Evolutionary conservation across 2,113 vertebrate genomes (phyloP).

Genomic region (Myotis yumanensis): DNA sequence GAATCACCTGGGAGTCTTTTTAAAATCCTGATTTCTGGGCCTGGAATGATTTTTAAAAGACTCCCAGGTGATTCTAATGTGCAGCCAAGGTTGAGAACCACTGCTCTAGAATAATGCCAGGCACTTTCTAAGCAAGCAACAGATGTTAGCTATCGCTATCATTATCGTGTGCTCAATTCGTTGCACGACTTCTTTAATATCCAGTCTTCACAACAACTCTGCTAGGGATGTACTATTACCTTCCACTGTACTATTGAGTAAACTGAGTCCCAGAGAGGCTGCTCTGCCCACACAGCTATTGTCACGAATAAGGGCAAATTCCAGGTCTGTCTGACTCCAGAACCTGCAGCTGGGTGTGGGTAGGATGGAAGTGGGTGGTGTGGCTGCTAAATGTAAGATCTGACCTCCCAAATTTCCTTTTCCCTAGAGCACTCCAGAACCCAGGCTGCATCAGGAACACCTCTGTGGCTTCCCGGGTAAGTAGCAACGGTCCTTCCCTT

Average conservation of each 20-base stretch:
- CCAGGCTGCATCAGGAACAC: not conserved
- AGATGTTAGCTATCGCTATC: not conserved
- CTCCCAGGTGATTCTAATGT: no score
- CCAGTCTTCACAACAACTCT: not conserved
- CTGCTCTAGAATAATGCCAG: not conserved
- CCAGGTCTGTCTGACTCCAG: not conserved
- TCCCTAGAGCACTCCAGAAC: constrained; percentile 51
- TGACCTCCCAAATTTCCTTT: constrained; percentile 59
- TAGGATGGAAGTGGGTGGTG: not conserved
- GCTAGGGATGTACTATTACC: not conserved
- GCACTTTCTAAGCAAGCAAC: not conserved
- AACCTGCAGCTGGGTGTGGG: not conserved
- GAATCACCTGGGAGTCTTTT: no score
- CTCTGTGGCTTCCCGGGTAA: constrained; percentile 57
- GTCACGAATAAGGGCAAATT: not conserved
- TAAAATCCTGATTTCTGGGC: no score
- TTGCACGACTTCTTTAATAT: not conserved
- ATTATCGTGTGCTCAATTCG: not conserved
- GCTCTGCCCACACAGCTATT: not conserved
- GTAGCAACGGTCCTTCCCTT: not conserved
- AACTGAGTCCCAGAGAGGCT: not conserved
- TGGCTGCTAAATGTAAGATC: not conserved
- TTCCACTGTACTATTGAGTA: not conserved
- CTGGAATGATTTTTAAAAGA: no score
- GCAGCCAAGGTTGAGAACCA: no score